phyloP scores from a whole-genome alignment of 2,113 vertebrate genomes.

The Entomyzon cyanotis region DNA sequence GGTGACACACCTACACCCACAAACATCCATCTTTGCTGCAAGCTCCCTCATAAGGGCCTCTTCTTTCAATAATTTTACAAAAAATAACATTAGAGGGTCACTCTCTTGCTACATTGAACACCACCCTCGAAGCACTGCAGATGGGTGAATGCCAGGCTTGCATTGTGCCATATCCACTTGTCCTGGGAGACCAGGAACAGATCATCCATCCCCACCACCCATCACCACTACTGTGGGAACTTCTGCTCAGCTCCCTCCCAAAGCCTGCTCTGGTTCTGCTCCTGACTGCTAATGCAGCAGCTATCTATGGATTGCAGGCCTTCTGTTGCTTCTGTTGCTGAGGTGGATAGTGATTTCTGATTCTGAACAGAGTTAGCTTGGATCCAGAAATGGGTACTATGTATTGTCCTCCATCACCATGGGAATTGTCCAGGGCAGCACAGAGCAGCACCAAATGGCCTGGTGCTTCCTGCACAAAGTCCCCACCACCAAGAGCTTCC shows the following conservation, averaged over 20 bases:
- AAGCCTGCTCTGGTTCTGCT: neutral
- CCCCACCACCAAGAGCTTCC: neutral
- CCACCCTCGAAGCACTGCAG: neutral
- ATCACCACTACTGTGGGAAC: neutral
- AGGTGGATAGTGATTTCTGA: neutral
- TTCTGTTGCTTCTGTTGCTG: neutral
- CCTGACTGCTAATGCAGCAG: neutral
- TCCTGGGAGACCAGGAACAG: neutral
- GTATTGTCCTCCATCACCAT: neutral
- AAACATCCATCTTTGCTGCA: neutral
- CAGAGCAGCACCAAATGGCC: neutral
- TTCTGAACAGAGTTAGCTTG: neutral
- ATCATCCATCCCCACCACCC: too few species aligned
- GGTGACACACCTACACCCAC: neutral
- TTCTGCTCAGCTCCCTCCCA: neutral
- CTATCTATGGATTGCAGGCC: neutral
- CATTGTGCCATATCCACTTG: neutral
- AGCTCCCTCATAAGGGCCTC: neutral
- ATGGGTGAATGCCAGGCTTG: neutral
- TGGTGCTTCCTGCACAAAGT: neutral
- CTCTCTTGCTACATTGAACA: neutral
- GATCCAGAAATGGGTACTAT: neutral
- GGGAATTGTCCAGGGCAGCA: neutral
- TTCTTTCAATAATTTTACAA: neutral
- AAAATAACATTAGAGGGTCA: rapidly evolving